Base-by-base conservation (phyloP, 2,113 vertebrate species). In the Syngnathus typhle region DNA sequence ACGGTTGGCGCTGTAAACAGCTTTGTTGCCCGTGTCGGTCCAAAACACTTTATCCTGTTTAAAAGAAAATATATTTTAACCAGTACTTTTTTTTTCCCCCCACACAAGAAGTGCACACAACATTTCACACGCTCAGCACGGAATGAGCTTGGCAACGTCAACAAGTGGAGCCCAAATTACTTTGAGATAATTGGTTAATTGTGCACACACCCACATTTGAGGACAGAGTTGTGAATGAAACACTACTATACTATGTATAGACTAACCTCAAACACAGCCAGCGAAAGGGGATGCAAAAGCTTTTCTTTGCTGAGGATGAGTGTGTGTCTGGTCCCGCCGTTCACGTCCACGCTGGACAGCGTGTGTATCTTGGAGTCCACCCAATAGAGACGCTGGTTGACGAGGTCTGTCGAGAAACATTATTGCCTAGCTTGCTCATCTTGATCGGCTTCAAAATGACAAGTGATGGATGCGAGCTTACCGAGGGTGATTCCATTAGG, bases 401-500 rank as follows among this genome's bases (percentile, higher is more conserved):
- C 70, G 76, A 93, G 81, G 79, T 97, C 95, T 97, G 84, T n/a
- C 63, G 32, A 82, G 19, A 27, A 44, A 41, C 3, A 39, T 65
- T 19, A 27, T 71, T 2, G 5, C 27, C 5, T 3, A 7, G 13
- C 27, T 5, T 12, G 37, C 60, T 71, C 32, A 13, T 18, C 46
- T 55, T 27, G 16, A 36, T n/a, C 15, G n/a, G 13, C 32, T 38
- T 3, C 3, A 37, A 32, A 51, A 5, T 46, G 4, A 11, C 18
- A 13, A 55, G 52, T 13, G 59, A 41, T 13, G 59, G 19, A 41
- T n/a, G 60, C 13, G 52, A 51, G 23, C 81, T 64, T 91, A 96
- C 95, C 94, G 3, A 96, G 80, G 0, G 94, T 94, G 80, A 97
- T 93, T 59, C 94, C 95, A 7, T 91, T 97, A 8, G 95, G 95